A percentile compares a stretch with the other conserved stretches of the same genome.
Evolutionary conservation across 2,113 vertebrate species (phyloP).

Genomic region (Antechinus flavipes): DNA sequence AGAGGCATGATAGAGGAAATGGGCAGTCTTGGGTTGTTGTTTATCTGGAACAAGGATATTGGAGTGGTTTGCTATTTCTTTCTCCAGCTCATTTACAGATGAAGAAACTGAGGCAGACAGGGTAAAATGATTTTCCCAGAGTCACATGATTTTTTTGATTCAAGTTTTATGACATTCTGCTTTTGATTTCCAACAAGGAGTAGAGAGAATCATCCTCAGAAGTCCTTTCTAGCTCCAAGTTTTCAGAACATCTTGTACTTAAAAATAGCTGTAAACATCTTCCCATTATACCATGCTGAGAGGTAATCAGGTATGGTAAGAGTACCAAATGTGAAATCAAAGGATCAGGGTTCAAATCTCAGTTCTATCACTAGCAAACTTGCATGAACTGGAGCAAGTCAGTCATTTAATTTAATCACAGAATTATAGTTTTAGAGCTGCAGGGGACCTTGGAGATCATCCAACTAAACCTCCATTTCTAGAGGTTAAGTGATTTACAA

Average conservation of each 20-base stretch:
- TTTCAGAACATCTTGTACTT: not conserved
- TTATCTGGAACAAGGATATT: too few relatives aligned
- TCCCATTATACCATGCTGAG: not conserved
- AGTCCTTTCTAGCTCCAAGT: not conserved
- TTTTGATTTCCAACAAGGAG: not conserved
- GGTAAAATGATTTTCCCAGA: too few relatives aligned
- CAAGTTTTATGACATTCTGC: not conserved
- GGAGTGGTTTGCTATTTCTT: too few relatives aligned
- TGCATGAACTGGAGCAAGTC: not conserved
- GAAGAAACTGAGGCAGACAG: too few relatives aligned
- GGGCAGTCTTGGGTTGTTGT: not conserved
- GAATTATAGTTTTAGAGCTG: not conserved
- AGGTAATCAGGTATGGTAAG: not conserved
- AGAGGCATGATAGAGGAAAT: not conserved
- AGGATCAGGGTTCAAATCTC: not conserved
- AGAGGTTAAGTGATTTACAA: not conserved
- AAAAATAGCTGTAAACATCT: not conserved
- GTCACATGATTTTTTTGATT: not conserved
- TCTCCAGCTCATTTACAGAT: too few relatives aligned
- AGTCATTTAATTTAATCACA: not conserved
- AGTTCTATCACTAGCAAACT: not conserved
- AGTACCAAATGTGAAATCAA: not conserved
- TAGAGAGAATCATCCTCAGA: not conserved
- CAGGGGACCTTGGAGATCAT: not conserved
- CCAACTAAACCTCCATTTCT: not conserved